A percentile compares a stretch with the other conserved stretches of the same genome.
These are phyloP conservation scores for Catamblyrhynchus diadema DNA, from an alignment of 2,797 vertebrate species.

Conservation along the genomic window DNA sequence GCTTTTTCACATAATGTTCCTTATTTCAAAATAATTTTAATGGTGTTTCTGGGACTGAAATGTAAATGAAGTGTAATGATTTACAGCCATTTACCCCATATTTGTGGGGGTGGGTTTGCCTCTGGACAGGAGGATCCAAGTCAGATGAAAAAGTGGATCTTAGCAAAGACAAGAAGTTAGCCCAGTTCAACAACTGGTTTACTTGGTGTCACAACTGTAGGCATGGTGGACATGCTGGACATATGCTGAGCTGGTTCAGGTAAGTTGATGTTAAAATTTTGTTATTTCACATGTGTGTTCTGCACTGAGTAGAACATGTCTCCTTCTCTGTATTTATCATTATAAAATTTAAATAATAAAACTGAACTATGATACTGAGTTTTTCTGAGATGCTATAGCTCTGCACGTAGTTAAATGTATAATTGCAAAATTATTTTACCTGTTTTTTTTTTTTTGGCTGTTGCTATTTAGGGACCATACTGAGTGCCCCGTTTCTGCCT, in stretches of 20 bases:
- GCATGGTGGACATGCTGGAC: constrained; percentile 95
- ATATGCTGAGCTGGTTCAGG: constrained; percentile 99
- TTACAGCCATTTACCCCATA: not conserved
- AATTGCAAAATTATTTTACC: not conserved
- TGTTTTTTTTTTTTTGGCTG: not conserved
- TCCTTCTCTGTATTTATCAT: not conserved
- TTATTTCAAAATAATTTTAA: not conserved
- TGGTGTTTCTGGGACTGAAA: not conserved
- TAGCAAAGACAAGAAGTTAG: constrained; percentile 95
- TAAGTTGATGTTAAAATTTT: constrained; percentile 59
- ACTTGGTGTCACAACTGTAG: constrained; percentile 99
- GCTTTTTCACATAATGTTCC: not conserved
- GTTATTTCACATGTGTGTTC: not conserved
- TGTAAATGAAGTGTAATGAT: not conserved
- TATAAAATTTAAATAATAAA: not conserved
- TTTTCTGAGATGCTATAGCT: not conserved
- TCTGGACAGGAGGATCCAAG: constrained; percentile 85
- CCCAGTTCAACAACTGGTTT: constrained; percentile 99
- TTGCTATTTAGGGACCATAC: constrained; percentile 86
- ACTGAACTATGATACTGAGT: not conserved
- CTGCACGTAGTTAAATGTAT: not conserved
- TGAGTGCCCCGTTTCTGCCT: constrained; percentile 96
- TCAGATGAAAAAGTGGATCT: constrained; percentile 96
- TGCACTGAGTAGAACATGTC: not conserved
- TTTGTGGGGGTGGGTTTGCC: not conserved